Percentiles rank a stretch among this genome's conserved stretches.
Evolutionary conservation across 2,797 vertebrate genomes (phyloP).

Genomic region (Echeneis naucrates): DNA sequence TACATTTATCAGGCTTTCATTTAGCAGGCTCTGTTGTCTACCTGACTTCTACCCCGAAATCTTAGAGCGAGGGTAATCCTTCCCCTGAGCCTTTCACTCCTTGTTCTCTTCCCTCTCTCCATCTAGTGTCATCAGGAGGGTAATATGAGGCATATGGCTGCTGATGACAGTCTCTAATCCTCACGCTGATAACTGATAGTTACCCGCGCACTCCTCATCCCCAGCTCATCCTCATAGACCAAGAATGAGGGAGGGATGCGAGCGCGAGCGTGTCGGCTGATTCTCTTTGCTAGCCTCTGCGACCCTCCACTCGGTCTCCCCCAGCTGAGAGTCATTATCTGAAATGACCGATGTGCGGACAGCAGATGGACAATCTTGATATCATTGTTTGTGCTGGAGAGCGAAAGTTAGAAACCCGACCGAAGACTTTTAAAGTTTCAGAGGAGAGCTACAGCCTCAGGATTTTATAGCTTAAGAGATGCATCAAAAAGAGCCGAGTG

Average conservation of each 20-base stretch:
- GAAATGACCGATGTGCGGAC: slow-evolving; percentile 68
- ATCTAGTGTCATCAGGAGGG: slow-evolving; percentile 77
- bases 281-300: slow-evolving; percentile 40
- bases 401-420: slow-evolving; percentile 48
- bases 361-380: slow-evolving; percentile 70
- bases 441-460: slow-evolving; percentile 29
- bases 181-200: slow-evolving; percentile 76
- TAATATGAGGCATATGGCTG: slow-evolving; percentile 78
- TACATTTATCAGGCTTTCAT: slow-evolving; percentile 64
- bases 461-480: slow-evolving; percentile 33
- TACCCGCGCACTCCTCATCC: slow-evolving; percentile 66
- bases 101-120: slow-evolving; percentile 48
- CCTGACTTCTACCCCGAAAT: slow-evolving; percentile 80
- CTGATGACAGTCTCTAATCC: slow-evolving; percentile 82
- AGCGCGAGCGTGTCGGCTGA: slow-evolving; percentile 42
- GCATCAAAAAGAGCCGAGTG: background rate
- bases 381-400: slow-evolving; percentile 55
- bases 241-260: slow-evolving; percentile 59
- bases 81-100: slow-evolving; percentile 59
- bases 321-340: slow-evolving; percentile 72
- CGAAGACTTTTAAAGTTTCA: slow-evolving; percentile 40
- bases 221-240: slow-evolving; percentile 56
- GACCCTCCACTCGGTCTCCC: slow-evolving; percentile 35
- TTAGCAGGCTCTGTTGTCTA: slow-evolving; percentile 74
- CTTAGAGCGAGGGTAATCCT: slow-evolving; percentile 74